Percentiles rank a stretch among this genome's conserved stretches.
Evolutionary conservation across 2,888 invertebrate species (phyloP).

Genomic region (Platycheirus rosarum): DNA sequence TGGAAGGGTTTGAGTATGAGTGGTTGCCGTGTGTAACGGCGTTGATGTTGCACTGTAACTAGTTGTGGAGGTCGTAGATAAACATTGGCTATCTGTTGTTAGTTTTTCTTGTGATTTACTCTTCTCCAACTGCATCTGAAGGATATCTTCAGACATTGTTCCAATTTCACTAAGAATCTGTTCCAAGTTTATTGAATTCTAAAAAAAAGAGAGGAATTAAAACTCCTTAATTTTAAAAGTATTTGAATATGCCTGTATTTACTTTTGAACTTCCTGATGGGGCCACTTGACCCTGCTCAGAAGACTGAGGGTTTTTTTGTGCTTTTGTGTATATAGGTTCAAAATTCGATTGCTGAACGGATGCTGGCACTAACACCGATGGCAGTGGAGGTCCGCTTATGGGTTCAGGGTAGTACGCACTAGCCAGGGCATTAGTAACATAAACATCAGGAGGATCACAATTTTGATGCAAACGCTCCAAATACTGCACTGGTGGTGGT

Average conservation of each 20-base stretch:
- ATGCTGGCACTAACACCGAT: constrained; percentile 32
- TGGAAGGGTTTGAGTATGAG: constrained; percentile 52
- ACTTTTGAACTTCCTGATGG: constrained; percentile 53
- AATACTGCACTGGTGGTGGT: constrained; percentile 21
- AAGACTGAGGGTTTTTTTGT: constrained; percentile 78
- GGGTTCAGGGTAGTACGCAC: constrained; percentile 77
- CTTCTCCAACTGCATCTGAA: constrained; percentile 80
- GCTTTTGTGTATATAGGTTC: constrained; percentile 82
- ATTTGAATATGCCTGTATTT: background rate
- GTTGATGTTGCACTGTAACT: constrained; percentile 18
- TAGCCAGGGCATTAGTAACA: constrained; percentile 80
- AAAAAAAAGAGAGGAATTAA: no score
- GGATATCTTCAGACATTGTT: constrained; percentile 83
- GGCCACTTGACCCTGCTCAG: constrained; percentile 76
- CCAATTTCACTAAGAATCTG: constrained; percentile 88
- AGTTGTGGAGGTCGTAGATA: background rate
- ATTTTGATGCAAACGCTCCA: constrained; percentile 64
- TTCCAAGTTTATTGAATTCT: constrained; percentile 87
- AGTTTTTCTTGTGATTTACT: constrained; percentile 79
- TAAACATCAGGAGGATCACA: constrained; percentile 81
- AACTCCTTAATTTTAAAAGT: background rate
- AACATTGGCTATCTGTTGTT: constrained; percentile 19
- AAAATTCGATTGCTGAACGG: constrained; percentile 52
- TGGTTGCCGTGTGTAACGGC: constrained; percentile 30
- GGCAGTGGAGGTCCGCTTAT: constrained; percentile 71